These are phyloP conservation scores for Nibea albiflora DNA, from an alignment of 2,113 vertebrate species.

Conservation along the genomic window DNA sequence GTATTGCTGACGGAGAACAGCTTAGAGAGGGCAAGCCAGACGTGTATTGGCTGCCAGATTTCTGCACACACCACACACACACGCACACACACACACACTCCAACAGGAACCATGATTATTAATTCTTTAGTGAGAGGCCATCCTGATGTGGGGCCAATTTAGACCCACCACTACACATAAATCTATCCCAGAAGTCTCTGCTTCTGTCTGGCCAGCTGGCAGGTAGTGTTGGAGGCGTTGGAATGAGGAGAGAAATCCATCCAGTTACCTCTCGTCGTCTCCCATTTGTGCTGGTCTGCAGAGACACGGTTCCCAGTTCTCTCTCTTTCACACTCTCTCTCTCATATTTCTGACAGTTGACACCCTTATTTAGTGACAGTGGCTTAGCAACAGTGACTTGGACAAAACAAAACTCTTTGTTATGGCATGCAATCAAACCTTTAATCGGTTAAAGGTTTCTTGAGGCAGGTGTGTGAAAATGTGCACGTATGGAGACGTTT, in stretches of 20 bases:
- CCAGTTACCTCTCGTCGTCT: constrained; percentile 57
- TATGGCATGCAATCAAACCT: neutral
- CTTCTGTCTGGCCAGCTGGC: constrained; percentile 76
- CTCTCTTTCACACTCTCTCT: neutral
- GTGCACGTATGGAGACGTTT: neutral
- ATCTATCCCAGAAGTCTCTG: constrained; percentile 82
- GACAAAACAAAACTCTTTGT: neutral
- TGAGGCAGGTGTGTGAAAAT: neutral
- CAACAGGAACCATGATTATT: constrained; percentile 82
- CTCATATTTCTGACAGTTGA: neutral
- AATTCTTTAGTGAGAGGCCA: constrained; percentile 79
- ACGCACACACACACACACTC: constrained; percentile 61
- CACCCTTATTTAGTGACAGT: neutral
- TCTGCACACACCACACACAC: constrained; percentile 58
- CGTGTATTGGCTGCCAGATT: constrained; percentile 77
- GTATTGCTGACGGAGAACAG: constrained; percentile 80
- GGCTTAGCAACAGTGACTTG: neutral
- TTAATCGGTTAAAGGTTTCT: neutral
- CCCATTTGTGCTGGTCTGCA: constrained; percentile 2
- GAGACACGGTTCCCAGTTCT: constrained; percentile 3
- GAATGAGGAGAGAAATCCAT: constrained; percentile 61
- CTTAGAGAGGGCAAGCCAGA: constrained; percentile 76
- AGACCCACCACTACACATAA: constrained; percentile 77
- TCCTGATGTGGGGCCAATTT: constrained; percentile 81
- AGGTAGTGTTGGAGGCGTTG: constrained; percentile 32